Evolutionary conservation across 2,113 vertebrate species (phyloP), one percentile per base, ranked within the genome.

Genomic region (Anguilla rostrata): DNA sequence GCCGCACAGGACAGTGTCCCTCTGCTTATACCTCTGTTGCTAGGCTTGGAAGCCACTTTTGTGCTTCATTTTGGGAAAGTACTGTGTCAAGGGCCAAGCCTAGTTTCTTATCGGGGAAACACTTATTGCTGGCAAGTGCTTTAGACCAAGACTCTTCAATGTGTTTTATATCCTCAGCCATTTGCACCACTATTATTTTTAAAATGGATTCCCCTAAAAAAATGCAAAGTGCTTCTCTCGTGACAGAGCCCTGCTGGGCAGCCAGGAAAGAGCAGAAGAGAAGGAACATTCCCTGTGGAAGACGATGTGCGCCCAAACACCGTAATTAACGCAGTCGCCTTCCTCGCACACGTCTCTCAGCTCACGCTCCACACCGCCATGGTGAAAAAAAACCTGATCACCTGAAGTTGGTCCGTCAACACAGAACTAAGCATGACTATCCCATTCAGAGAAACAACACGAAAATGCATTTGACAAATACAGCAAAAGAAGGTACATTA

Each of bases 361-460:
- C 46, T 29, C 43, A 56, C 81, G 11, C 16, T 53, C 66, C 14
- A 11, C 49, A 41, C 29, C 75, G 22, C 29, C 43, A 78, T 46
- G 8, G 39, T 53, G 46, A 82, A 34, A 34, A 85, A 53, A 20
- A 66, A 22, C 56, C 56, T 22, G 16, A 66, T 82, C 49, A 49
- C 12, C 12, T 39, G 20, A 85, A 15, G 53, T 80, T 60, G 84
- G 84, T 85, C 81, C 71, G 22, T 57, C 63, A 88, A 66, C 63
- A 81, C 56, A 46, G 39, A 82, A 49, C 7, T 14, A 63, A 46
- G 60, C 20, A 34, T 83, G 53, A 39, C 49, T 22, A 34, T 57
- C 16, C 29, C 46, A 29, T 83, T 83, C 46, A 60, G 53, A 9
- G 41, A 82, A 83, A 53, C 81, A 82, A 49, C 16, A 60, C 1